phyloP scores from a whole-genome alignment of 37 sponge, comb jelly and placozoan species.

The Agelas oroides region DNA sequence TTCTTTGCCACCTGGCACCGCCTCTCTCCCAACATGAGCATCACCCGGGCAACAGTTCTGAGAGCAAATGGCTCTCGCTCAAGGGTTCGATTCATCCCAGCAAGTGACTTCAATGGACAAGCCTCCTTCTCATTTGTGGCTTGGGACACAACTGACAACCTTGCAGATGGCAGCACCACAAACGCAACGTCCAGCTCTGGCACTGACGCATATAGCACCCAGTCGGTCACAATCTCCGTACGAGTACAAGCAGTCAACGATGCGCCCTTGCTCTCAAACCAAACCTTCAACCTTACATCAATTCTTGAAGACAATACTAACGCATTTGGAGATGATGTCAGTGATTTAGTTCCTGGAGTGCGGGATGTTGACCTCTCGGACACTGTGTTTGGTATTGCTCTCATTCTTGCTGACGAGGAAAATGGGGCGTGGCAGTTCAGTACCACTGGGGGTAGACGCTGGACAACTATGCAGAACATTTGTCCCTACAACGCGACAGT shows the following conservation, averaged over 20 bases:
- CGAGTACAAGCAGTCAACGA: slow-evolving; percentile 75
- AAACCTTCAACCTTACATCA: slow-evolving; percentile 53
- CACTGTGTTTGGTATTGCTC: slow-evolving; percentile 73
- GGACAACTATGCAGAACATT: slow-evolving; percentile 55
- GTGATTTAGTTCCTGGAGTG: slow-evolving; percentile 44
- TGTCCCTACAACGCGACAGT: slow-evolving; percentile 70
- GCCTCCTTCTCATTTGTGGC: slow-evolving; percentile 68
- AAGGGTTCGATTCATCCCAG: slow-evolving; percentile 80
- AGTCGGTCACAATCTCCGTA: slow-evolving; percentile 25
- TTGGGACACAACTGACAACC: slow-evolving; percentile 79
- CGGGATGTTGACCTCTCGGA: slow-evolving; percentile 76
- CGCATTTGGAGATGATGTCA: slow-evolving; percentile 71
- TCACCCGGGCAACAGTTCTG: slow-evolving; percentile 65
- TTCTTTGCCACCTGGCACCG: slow-evolving; percentile 76
- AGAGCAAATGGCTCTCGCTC: slow-evolving; percentile 42
- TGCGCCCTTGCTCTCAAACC: slow-evolving; percentile 77
- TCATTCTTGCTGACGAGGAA: slow-evolving; percentile 59
- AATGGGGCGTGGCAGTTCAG: slow-evolving; percentile 88
- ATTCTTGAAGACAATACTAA: slow-evolving; percentile 71
- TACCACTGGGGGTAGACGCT: slow-evolving; percentile 60
- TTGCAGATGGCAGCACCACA: slow-evolving; percentile 64
- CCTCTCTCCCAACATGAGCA: slow-evolving; percentile 39
- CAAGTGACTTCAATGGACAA: slow-evolving; percentile 72
- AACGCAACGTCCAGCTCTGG: slow-evolving; percentile 49
- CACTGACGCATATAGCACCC: slow-evolving; percentile 77